Evolutionary conservation across 2,113 vertebrate species (phyloP).

Genomic region (Anthoscopus minutus): DNA sequence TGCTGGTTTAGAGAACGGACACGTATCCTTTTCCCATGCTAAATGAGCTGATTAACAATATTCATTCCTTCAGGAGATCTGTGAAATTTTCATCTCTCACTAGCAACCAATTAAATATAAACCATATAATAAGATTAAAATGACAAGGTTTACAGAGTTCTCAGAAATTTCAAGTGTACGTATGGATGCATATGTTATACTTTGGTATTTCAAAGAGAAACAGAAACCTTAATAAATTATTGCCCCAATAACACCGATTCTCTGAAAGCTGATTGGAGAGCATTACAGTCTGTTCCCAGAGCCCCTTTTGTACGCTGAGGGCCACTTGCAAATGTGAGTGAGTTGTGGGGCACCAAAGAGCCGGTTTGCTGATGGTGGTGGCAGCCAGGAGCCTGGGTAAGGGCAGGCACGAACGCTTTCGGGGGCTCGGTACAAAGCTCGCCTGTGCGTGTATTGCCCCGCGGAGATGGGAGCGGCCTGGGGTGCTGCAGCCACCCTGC

Average conservation of each 20-base stretch:
- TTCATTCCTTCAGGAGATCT: slow-evolving; percentile 40
- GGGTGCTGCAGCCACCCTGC: background rate
- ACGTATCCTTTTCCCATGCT: slow-evolving; percentile 35
- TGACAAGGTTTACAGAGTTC: background rate
- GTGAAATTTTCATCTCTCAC: slow-evolving; percentile 42
- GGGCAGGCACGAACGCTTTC: background rate
- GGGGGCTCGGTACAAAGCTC: background rate
- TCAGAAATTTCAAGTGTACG: background rate
- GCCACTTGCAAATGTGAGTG: background rate
- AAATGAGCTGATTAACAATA: slow-evolving; percentile 57
- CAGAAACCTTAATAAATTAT: background rate
- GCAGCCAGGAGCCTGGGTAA: background rate
- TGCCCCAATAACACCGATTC: background rate
- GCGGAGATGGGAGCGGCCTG: background rate
- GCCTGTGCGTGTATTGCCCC: accelerated
- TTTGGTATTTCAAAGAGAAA: background rate
- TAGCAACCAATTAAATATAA: slow-evolving; percentile 51
- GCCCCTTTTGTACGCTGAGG: accelerated
- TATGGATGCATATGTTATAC: background rate
- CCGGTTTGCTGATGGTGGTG: background rate
- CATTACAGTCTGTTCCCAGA: background rate
- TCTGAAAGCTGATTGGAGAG: background rate
- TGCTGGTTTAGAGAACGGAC: slow-evolving; percentile 41
- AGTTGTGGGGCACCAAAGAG: background rate
- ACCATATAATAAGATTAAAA: background rate